Evolutionary conservation across 30 jellyfish, hydroid and myxozoan genomes (phyloP), one percentile per base, ranked within the genome.

Genomic region (Turritopsis dohrnii): DNA sequence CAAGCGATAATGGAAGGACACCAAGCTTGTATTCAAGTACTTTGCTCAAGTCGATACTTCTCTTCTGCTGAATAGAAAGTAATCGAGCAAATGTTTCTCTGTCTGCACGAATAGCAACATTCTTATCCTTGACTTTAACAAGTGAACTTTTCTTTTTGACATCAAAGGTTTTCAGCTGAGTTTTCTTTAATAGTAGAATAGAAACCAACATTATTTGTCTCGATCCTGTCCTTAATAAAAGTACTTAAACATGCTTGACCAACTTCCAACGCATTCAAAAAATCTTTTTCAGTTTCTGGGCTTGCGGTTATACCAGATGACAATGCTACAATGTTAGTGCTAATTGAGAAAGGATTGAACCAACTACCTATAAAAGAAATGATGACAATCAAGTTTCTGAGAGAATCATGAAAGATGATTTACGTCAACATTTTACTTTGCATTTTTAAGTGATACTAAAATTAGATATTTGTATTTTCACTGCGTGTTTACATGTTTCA

Each of bases 81-180:
- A 60, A 60, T 23, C 21, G 19, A 18, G 0, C 19, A 60, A 60
- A 18, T 18, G 73, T 0, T 23, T 60, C 73, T 60, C 73, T 60
- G 73, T 60, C 73, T 18, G 72, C 72, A 16, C 72, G 72, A 54
- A 60, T 60, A 23, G 73, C 73, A 60, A 60, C 19, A 21, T 60
- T 60, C 21, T 60, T 21, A n/a, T 54, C 73, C 73, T 0, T 60
- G 22, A 60, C 73, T 60, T 60, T 60, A 0, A 60, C 21, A 23
- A 23, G 19, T 60, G 73, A 60, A 21, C 22, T 60, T n/a, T n/a
- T n/a, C n/a, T n/a, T n/a, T 23, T 60, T 60, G 19, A 23, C 21
- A 60, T 60, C 0, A 60, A 60, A 60, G 19, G 73, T 60, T 60
- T 60, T 60, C 73, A 60, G 73, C 22, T 21, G 19, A 18, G 19